A percentile compares a stretch with the other conserved stretches of the same genome.
These are phyloP conservation scores for Craterocephalus amniculus DNA, from an alignment of 2,797 vertebrate genomes.

Conservation along the genomic window DNA sequence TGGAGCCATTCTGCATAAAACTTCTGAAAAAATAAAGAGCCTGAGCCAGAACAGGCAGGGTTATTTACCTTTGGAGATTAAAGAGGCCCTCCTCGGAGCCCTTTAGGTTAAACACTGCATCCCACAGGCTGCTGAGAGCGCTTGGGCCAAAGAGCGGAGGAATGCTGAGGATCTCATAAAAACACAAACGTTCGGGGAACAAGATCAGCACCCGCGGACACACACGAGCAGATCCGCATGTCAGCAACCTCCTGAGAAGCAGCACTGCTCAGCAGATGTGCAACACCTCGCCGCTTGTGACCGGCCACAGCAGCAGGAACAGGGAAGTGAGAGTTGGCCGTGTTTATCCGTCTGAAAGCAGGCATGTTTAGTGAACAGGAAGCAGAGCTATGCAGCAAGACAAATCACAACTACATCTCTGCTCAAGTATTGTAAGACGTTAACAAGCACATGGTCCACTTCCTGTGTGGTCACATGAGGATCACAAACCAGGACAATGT, in stretches of 20 bases:
- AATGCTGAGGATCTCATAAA: slow-evolving; percentile 74
- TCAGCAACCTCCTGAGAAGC: slow-evolving; percentile 62
- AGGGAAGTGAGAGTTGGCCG: slow-evolving; percentile 73
- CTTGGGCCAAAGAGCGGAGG: slow-evolving; percentile 56
- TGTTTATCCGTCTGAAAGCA: slow-evolving; percentile 12
- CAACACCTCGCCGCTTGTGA: slow-evolving; percentile 50
- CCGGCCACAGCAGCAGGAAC: slow-evolving; percentile 29
- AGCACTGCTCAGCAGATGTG: slow-evolving; percentile 51
- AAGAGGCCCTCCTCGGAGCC: slow-evolving; percentile 62
- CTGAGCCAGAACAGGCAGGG: slow-evolving; percentile 26
- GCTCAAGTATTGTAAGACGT: slow-evolving; percentile 10
- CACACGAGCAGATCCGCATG: slow-evolving; percentile 44
- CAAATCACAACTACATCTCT: neutral
- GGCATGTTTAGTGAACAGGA: slow-evolving; percentile 1
- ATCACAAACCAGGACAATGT: slow-evolving; percentile 56
- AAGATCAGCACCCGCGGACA: slow-evolving; percentile 39
- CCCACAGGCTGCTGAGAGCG: slow-evolving; percentile 58
- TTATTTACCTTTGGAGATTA: slow-evolving; percentile 80
- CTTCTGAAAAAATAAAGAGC: slow-evolving; percentile 39
- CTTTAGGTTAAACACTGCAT: slow-evolving; percentile 54
- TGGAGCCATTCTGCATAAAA: slow-evolving; percentile 13
- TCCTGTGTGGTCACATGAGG: slow-evolving; percentile 68
- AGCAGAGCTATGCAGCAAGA: slow-evolving; percentile 2
- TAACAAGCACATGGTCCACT: slow-evolving; percentile 17
- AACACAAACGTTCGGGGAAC: slow-evolving; percentile 73